phyloP scores from a whole-genome alignment of 2,113 vertebrate genomes.

The Nettapus auritus region DNA sequence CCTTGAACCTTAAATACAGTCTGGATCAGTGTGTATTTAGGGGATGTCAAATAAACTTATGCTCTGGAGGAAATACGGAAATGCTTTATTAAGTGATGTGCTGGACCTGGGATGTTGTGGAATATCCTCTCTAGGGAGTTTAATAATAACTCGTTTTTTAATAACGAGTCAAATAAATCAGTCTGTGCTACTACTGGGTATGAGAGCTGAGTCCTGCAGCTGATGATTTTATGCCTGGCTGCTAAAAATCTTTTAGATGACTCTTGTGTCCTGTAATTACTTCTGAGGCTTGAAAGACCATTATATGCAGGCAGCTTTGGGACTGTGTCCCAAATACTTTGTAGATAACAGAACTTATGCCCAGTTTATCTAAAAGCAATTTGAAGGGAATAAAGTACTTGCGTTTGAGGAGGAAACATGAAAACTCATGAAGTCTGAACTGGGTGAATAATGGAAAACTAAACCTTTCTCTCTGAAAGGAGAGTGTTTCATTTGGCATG shows the following conservation, averaged over 20 bases:
- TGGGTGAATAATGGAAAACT: background rate
- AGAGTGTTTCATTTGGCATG: background rate
- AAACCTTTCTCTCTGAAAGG: background rate
- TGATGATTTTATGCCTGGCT: slow-evolving; percentile 47
- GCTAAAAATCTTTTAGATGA: background rate
- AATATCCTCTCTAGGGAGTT: slow-evolving; percentile 21
- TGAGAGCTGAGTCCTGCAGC: slow-evolving; percentile 44
- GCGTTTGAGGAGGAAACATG: background rate
- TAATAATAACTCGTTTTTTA: slow-evolving; percentile 50
- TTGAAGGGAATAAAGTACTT: background rate
- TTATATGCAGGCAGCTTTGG: background rate
- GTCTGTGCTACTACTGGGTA: slow-evolving; percentile 36
- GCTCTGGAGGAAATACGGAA: slow-evolving; percentile 7
- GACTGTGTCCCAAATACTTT: background rate
- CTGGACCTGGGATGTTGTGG: slow-evolving; percentile 15
- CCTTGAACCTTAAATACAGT: background rate
- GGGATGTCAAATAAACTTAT: background rate
- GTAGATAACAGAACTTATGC: background rate
- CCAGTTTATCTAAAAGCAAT: background rate
- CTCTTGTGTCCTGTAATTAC: background rate
- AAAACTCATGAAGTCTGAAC: background rate
- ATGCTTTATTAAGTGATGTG: slow-evolving; percentile 23
- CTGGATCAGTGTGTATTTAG: background rate
- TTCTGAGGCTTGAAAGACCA: background rate
- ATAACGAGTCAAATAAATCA: slow-evolving; percentile 43